phyloP scores from a whole-genome alignment of 2,113 vertebrate species.

The Anhinga anhinga region DNA sequence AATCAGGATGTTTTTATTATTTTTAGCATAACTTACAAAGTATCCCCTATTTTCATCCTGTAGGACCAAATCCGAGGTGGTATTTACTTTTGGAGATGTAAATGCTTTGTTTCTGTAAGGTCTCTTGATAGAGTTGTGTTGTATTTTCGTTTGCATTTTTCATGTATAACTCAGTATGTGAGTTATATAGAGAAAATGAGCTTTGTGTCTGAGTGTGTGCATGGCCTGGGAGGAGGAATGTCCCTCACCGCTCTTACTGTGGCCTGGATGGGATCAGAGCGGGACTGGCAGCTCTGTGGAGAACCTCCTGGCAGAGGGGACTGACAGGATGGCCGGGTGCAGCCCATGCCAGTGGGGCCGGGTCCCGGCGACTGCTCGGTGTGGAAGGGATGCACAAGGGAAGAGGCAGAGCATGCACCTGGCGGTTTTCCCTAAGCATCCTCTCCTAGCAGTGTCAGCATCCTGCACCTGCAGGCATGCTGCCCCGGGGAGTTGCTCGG shows the following conservation, averaged over 20 bases:
- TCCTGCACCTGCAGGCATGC: neutral
- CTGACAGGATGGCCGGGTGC: neutral
- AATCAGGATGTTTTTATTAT: neutral
- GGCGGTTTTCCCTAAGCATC: neutral
- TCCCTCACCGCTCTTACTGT: fast-evolving
- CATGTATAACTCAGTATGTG: fast-evolving
- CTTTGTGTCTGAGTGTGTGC: neutral
- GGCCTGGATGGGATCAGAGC: neutral
- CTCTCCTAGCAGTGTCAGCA: neutral
- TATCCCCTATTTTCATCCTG: neutral
- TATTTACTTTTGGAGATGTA: neutral
- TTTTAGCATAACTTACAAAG: neutral
- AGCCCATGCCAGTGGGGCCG: fast-evolving
- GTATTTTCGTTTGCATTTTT: neutral
- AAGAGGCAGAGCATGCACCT: fast-evolving
- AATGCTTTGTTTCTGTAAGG: neutral
- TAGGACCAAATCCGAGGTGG: neutral
- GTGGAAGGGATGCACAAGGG: neutral
- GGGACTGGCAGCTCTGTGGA: neutral
- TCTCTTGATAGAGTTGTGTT: neutral
- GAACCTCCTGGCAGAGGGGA: neutral
- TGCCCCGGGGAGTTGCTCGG: neutral
- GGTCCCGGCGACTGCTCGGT: neutral
- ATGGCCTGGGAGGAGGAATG: neutral
- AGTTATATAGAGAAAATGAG: neutral